phyloP scores from a whole-genome alignment of 2,888 invertebrate genomes.

The Nephrotoma appendiculata region DNA sequence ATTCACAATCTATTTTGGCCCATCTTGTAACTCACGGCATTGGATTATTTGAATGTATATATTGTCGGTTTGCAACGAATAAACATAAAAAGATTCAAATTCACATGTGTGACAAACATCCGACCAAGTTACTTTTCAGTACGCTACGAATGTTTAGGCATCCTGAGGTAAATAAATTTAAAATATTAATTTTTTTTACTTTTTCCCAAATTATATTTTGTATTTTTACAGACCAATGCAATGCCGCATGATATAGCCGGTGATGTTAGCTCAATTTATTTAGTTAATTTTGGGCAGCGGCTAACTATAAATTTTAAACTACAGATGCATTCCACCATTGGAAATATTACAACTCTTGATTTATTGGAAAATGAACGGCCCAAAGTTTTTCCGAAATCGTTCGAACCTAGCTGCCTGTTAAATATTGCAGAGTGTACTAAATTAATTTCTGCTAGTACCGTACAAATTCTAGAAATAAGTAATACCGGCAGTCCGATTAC shows the following conservation, averaged over 20 bases:
- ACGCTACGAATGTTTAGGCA: neutral
- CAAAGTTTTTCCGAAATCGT: neutral
- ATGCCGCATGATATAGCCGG: neutral
- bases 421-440: neutral
- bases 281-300: neutral
- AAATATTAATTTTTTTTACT: neutral
- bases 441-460: neutral
- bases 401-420: neutral
- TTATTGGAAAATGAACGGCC: neutral
- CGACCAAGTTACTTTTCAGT: slow-evolving; percentile 18
- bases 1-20: slow-evolving; percentile 13
- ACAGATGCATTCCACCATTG: neutral
- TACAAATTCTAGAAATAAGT: neutral
- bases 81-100: slow-evolving; percentile 28
- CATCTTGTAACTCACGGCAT: slow-evolving; percentile 33
- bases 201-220: neutral
- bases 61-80: slow-evolving; percentile 32
- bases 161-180: neutral
- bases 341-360: neutral
- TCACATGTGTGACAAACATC: slow-evolving; percentile 35
- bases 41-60: slow-evolving; percentile 35
- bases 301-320: neutral
- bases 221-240: neutral
- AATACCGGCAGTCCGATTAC: neutral
- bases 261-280: neutral